Base-by-base conservation (phyloP, 1,140 invertebrate genomes). In the Himalopsyche phryganea region DNA sequence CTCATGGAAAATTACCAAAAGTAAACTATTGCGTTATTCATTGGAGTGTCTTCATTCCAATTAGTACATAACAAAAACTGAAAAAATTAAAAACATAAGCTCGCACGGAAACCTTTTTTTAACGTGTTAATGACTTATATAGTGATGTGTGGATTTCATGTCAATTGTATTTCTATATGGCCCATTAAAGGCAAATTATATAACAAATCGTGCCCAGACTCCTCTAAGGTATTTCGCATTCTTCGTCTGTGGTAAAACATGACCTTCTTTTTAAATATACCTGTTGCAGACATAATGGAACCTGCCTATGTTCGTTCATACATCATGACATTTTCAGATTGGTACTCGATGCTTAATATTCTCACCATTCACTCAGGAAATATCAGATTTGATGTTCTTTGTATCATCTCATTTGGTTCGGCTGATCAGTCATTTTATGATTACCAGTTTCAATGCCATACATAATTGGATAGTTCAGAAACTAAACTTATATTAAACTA, bases 311-410 rank as follows among this genome's bases (percentile, higher is more conserved):
- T 15, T 20, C 15, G n/a, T 20, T 20, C 15, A 47, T 13, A 38
- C 23, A 14, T 54, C 51, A 40, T 55, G 52, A 55, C 52, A 55
- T 55, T 55, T 55, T 6, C 18, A 32, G 13, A 32, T 53, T 36
- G 19, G 9, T 14, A 18, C 51, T 5, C 35, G 17, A 23, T 28
- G 13, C 23, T 35, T 23, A 47, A 45, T 45, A 45, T 45, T 45
- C 42, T n/a, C n/a, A 38, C 52, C 45, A 35, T 38, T 55, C 52
- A 38, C 33, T 41, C 17, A 55, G 52, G 52, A 55, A 55, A 55
- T 17, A 33, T 48, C 35, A 40, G n/a, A 28, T 47, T 20, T 10
- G 33, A 40, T 48, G 14, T 35, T 44, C 50, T 14, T 45, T 45
- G 23, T 28, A 28, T 28, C 23, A 28, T 28, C 23, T 28, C 23